These are phyloP conservation scores for Phanerotoma sp. DNA, from an alignment of 2,888 invertebrate genomes.

Conservation along the genomic window DNA sequence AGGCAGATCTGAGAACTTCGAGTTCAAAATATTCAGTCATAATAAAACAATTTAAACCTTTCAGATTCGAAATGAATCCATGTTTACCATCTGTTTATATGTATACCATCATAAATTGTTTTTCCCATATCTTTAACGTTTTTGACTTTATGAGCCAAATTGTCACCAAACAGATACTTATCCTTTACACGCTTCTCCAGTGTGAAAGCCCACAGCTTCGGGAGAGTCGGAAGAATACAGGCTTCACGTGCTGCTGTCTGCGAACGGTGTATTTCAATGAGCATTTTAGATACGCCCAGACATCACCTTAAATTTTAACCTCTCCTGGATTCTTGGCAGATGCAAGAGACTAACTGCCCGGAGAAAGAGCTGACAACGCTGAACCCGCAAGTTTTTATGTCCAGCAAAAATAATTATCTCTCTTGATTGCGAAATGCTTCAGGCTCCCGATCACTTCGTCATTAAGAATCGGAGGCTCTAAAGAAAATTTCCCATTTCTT, in stretches of 20 bases:
- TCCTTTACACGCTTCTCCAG: conserved; percentile 4
- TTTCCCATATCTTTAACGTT: conserved; percentile 3
- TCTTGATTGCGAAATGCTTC: neutral
- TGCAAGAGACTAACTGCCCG: conserved; percentile 3
- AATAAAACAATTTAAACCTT: conserved; percentile 34
- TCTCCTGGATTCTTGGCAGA: neutral
- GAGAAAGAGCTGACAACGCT: conserved; percentile 6
- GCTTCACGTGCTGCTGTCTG: conserved; percentile 13
- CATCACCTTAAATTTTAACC: neutral
- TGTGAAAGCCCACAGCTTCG: neutral
- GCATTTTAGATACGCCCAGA: conserved; percentile 8
- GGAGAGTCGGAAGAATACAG: conserved; percentile 6
- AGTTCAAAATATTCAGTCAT: neutral
- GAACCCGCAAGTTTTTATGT: conserved; percentile 11
- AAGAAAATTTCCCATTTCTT: no score
- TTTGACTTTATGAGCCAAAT: conserved; percentile 5
- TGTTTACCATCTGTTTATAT: conserved; percentile 16
- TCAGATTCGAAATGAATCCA: conserved; percentile 37
- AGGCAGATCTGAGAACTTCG: conserved; percentile 5
- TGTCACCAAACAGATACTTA: neutral
- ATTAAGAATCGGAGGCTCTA: no score
- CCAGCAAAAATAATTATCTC: conserved; percentile 21
- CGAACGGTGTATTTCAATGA: neutral
- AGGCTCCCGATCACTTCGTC: neutral
- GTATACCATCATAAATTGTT: neutral